Conservation (phyloP, 2,797 vertebrate species). For the Masticophis lateralis region DNA sequence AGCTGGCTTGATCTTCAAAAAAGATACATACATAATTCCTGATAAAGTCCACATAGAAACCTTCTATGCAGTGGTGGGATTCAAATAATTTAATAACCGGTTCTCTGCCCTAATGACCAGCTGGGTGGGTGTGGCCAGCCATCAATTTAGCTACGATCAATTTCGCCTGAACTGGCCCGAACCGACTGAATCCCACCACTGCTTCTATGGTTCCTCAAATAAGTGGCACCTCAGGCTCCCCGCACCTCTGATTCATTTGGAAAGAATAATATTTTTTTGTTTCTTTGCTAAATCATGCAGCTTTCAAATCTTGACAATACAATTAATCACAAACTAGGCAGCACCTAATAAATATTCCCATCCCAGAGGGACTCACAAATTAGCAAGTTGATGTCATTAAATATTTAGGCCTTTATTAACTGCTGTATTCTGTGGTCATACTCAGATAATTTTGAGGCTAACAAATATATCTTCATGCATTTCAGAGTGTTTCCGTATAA, state of each 20-base stretch:
- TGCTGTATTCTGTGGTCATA: background rate
- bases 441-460: slow-evolving; percentile 24
- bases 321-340: slow-evolving; percentile 37
- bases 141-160: too few relatives aligned
- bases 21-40: background rate
- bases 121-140: too few relatives aligned
- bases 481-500: slow-evolving; percentile 1
- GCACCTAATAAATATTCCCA: slow-evolving; percentile 32
- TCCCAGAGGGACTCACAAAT: slow-evolving; percentile 4
- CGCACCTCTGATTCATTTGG: background rate
- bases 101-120: too few relatives aligned
- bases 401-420: background rate
- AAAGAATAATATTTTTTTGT: slow-evolving; percentile 32
- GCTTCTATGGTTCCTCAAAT: background rate
- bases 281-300: slow-evolving; percentile 19
- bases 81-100: too few relatives aligned
- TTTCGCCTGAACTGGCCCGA: too few relatives aligned
- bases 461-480: background rate
- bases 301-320: slow-evolving; percentile 45
- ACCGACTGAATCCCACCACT: too few relatives aligned
- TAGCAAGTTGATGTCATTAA: slow-evolving; percentile 15
- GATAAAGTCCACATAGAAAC: background rate
- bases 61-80: background rate
- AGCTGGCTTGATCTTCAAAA: background rate
- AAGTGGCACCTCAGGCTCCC: background rate